These are phyloP conservation scores for Ormyrus nitidulus DNA, from an alignment of 2,888 invertebrate species.

Conservation along the genomic window DNA sequence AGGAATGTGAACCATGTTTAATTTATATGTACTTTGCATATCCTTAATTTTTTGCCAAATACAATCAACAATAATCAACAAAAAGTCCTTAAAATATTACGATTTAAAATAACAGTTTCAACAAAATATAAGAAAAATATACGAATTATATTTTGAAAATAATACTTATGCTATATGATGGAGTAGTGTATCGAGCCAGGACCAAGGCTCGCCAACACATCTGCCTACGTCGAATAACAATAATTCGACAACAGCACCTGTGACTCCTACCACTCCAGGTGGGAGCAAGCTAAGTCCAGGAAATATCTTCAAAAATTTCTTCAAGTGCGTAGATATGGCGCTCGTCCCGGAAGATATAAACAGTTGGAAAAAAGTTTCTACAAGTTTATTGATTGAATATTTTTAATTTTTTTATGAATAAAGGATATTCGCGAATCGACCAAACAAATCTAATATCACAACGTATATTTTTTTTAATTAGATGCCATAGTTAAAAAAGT, in stretches of 20 bases:
- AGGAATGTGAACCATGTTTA: too few species aligned
- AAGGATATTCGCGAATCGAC: too few species aligned
- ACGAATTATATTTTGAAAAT: slow-evolving; percentile 10
- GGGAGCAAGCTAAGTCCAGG: slow-evolving; percentile 87
- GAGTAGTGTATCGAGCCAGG: slow-evolving; percentile 70
- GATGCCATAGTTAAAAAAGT: too few species aligned
- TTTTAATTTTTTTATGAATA: too few species aligned
- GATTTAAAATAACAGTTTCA: too few species aligned
- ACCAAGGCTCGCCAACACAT: slow-evolving; percentile 69
- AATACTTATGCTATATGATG: slow-evolving; percentile 52
- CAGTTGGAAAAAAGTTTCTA: slow-evolving; percentile 49
- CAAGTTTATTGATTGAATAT: neutral
- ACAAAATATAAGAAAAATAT: too few species aligned
- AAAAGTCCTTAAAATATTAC: too few species aligned
- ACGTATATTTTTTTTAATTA: too few species aligned
- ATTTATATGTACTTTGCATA: too few species aligned
- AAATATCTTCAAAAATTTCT: slow-evolving; percentile 96
- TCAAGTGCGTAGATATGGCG: slow-evolving; percentile 86
- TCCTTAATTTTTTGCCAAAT: neutral
- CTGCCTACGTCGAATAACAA: slow-evolving; percentile 67
- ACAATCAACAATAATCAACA: neutral
- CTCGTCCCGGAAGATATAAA: slow-evolving; percentile 65
- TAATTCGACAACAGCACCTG: slow-evolving; percentile 75
- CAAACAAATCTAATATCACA: too few species aligned
- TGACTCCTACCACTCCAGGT: slow-evolving; percentile 80